Conservation (phyloP, 2,797 vertebrate species). For the Enteromius unitaeniatus region DNA sequence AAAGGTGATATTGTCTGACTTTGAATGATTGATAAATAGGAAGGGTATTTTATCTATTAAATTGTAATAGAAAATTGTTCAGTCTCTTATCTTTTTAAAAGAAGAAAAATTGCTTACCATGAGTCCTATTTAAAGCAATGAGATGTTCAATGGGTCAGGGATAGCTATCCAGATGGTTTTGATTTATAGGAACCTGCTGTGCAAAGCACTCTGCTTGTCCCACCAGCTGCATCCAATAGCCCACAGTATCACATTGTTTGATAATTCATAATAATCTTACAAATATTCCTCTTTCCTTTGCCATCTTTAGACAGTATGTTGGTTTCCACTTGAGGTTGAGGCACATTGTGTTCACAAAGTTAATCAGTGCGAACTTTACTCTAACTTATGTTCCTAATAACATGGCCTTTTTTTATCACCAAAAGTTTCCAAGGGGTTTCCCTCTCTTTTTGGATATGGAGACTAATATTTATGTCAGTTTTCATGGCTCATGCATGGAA, state of each 20-base stretch:
- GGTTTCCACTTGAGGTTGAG: conserved; percentile 20
- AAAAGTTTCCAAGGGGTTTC: conserved; percentile 38
- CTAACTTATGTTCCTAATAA: conserved; percentile 20
- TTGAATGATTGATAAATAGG: not conserved
- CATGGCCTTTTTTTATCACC: not conserved
- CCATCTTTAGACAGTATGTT: conserved; percentile 19
- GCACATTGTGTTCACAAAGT: conserved; percentile 17
- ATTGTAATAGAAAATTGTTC: conserved; percentile 4
- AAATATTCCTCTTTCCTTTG: conserved; percentile 53
- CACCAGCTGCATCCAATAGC: conserved; percentile 63
- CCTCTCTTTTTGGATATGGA: conserved; percentile 18
- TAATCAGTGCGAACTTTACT: conserved; percentile 1
- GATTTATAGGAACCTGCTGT: conserved; percentile 63
- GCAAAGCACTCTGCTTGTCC: conserved; percentile 51
- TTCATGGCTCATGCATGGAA: conserved; percentile 26
- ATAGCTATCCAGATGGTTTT: conserved; percentile 59
- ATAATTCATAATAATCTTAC: conserved; percentile 62
- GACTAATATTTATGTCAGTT: conserved; percentile 24
- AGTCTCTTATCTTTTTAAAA: conserved; percentile 29
- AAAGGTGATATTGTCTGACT: not conserved
- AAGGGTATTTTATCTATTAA: not conserved
- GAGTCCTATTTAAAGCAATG: conserved; percentile 50
- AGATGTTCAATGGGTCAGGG: conserved; percentile 54
- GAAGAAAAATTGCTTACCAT: conserved; percentile 45
- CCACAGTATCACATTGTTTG: conserved; percentile 62